phyloP scores from a whole-genome alignment of 1,140 invertebrate species.

The Bicyclus anynana region DNA sequence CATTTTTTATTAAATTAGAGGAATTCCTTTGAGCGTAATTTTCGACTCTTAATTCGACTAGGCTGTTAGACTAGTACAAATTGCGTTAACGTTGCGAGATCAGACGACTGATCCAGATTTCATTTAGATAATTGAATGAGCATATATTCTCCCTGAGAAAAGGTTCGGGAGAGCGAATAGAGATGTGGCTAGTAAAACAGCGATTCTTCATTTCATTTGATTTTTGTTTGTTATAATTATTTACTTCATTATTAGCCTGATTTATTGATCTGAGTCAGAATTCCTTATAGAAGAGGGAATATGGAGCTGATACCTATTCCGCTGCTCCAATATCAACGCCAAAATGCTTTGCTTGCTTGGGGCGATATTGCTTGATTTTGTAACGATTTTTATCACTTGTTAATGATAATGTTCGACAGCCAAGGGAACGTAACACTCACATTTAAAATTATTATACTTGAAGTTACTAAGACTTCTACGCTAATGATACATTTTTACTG shows the following conservation, averaged over 20 bases:
- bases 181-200: conserved; percentile 31
- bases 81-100: conserved; percentile 44
- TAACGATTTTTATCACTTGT: too few species aligned
- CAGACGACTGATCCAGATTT: conserved; percentile 62
- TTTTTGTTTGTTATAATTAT: background rate
- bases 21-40: conserved; percentile 16
- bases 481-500: too few species aligned
- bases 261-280: too few species aligned
- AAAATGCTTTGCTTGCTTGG: too few species aligned
- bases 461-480: too few species aligned
- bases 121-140: conserved; percentile 73
- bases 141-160: conserved; percentile 64
- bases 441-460: too few species aligned
- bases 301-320: too few species aligned
- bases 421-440: too few species aligned
- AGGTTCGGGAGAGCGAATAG: conserved; percentile 43
- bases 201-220: conserved; percentile 7
- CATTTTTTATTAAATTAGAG: conserved; percentile 10
- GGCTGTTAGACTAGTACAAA: conserved; percentile 32
- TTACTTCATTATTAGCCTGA: background rate
- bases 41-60: conserved; percentile 24
- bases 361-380: too few species aligned
- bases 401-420: too few species aligned
- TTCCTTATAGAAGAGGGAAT: too few species aligned
- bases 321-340: too few species aligned